Evolutionary conservation across 2,888 invertebrate genomes (phyloP), one percentile per base, ranked within the genome.

Genomic region (Stegana nigrithorax): DNA sequence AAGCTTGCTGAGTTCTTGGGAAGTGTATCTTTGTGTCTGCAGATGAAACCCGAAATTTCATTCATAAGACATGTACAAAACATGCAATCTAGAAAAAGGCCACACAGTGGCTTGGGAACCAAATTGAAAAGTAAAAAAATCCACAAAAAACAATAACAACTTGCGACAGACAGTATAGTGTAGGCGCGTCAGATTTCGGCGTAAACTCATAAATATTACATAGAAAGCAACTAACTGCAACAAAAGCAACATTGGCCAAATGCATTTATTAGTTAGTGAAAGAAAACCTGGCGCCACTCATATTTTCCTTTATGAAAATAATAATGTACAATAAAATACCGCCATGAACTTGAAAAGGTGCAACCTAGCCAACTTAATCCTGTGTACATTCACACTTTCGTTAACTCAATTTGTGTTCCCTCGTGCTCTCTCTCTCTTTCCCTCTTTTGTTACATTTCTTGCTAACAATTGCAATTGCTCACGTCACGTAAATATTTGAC

Each of bases 141-240:
- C 12, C 8, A 17, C 19, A 29, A 4, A 19, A 19, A 56, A 21
- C 25, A 19, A 7, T 4, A 8, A 19, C 4, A 29, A 27, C 45
- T 29, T 14, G 14, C n/a, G 8, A 57, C 6, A 44, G 8, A 42
- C 4, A 57, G 4, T 12, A 55, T 32, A 25, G 7, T 50, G 21
- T n/a, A 21, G 17, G n/a, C 62, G 72, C 76, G 73, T 73, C 73
- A 70, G 63, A 67, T 80, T 82, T 82, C 83, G 74, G 76, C 78
- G 78, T 80, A 82, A 83, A 82, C 80, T 78, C 76, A 78, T 83
- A 83, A 83, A 82, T 81, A 81, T 71, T 64, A 68, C 5, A 55
- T 21, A 17, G 10, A 10, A 21, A 55, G 2, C 17, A 55, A 23
- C 36, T 36, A 39, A 25, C 26, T 23, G 6, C 47, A 6, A 23